Percentiles rank a stretch among this genome's conserved stretches.
Conservation (phyloP, 92 coral and sea anemone species). For the Porites divaricata region DNA sequence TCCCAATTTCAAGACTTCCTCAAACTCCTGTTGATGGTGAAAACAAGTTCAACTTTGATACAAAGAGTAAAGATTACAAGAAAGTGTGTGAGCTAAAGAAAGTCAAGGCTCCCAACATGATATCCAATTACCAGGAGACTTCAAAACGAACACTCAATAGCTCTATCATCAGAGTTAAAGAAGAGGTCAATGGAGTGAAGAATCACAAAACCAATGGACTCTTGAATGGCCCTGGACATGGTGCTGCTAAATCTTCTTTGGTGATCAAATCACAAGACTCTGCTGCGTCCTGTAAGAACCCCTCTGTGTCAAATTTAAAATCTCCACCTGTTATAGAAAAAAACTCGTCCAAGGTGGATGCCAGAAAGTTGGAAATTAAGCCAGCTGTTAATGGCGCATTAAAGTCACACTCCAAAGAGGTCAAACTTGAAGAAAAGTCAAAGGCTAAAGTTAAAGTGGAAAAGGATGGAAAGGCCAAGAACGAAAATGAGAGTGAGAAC, state of each 20-base stretch:
- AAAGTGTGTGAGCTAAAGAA: slow-evolving; percentile 11
- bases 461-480: slow-evolving; percentile 9
- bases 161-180: background rate
- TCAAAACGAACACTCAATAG: background rate
- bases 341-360: slow-evolving; percentile 2
- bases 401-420: slow-evolving; percentile 2
- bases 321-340: slow-evolving; percentile 10
- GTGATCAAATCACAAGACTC: slow-evolving; percentile 14
- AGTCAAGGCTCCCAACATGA: slow-evolving; percentile 6
- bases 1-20: slow-evolving; percentile 60
- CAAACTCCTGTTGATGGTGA: slow-evolving; percentile 85
- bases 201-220: slow-evolving; percentile 26
- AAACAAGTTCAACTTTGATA: slow-evolving; percentile 59
- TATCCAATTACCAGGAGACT: background rate
- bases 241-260: slow-evolving; percentile 2
- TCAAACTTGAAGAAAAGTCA: slow-evolving; percentile 12
- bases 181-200: background rate
- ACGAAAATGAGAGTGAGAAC: slow-evolving; percentile 1
- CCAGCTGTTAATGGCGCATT: slow-evolving; percentile 25
- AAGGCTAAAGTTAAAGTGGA: slow-evolving; percentile 14
- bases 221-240: slow-evolving; percentile 4
- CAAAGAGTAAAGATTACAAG: slow-evolving; percentile 25
- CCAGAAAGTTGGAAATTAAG: slow-evolving; percentile 12
- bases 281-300: background rate
- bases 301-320: background rate